Conservation (phyloP, 2,113 vertebrate species). For the Lepidothrix coronata region DNA sequence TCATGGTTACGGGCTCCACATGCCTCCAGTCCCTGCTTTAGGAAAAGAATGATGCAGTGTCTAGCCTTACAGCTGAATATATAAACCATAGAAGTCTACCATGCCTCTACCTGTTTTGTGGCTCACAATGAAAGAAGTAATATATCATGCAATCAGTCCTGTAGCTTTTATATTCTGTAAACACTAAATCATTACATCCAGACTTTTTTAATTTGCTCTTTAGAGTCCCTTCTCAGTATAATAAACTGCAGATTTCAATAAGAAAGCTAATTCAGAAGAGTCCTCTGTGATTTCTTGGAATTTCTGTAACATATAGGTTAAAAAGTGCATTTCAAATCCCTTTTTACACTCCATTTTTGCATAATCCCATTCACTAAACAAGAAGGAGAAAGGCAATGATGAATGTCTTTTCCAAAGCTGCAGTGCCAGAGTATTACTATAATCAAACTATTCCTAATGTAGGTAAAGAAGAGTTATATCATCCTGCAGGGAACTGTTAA, state of each 20-base stretch:
- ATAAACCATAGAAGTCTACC: conserved; percentile 82
- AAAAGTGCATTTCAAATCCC: background rate
- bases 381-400: background rate
- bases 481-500: background rate
- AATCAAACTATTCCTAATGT: background rate
- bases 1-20: conserved; percentile 77
- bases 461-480: background rate
- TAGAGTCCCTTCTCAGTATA: conserved; percentile 26
- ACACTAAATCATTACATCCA: conserved; percentile 59
- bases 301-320: background rate
- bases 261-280: conserved; percentile 32
- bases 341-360: background rate
- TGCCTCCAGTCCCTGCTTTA: conserved; percentile 73
- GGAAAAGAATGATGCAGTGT: conserved; percentile 85
- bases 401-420: background rate
- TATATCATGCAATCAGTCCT: conserved; percentile 75
- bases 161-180: conserved; percentile 52
- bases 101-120: conserved; percentile 79
- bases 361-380: background rate
- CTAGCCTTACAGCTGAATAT: conserved; percentile 82
- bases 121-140: conserved; percentile 79
- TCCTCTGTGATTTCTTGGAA: background rate
- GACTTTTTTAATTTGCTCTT: conserved; percentile 49
- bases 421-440: background rate
- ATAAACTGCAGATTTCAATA: conserved; percentile 54